These are phyloP conservation scores for Daktulosphaira vitifoliae DNA, from an alignment of 1,140 invertebrate genomes.

Conservation along the genomic window DNA sequence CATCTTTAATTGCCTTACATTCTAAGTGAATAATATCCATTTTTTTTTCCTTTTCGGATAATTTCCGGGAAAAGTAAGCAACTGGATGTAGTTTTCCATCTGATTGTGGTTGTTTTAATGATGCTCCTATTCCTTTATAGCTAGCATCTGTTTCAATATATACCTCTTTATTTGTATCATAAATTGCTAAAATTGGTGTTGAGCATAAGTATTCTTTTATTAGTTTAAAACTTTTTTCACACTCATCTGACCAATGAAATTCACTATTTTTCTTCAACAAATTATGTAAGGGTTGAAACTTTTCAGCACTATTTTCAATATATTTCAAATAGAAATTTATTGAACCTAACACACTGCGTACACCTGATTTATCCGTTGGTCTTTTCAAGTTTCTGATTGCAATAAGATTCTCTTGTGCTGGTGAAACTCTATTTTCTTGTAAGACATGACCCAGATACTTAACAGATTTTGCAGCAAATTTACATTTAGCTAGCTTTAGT, in stretches of 20 bases:
- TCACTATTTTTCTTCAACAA: not conserved
- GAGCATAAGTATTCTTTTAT: constrained; percentile 6
- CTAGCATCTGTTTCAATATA: not conserved
- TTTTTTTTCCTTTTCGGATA: constrained; percentile 40
- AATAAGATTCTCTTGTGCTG: constrained; percentile 40
- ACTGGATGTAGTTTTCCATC: constrained; percentile 38
- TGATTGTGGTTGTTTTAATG: constrained; percentile 41
- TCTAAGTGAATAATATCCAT: constrained; percentile 42
- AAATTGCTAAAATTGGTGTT: not conserved
- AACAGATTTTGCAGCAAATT: constrained; percentile 40
- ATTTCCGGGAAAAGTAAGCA: constrained; percentile 40
- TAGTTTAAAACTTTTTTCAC: not conserved
- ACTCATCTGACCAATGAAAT: not conserved
- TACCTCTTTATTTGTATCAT: not conserved
- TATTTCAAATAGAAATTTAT: constrained; percentile 36
- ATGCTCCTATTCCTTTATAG: constrained; percentile 28
- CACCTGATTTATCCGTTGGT: too few species aligned
- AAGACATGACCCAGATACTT: constrained; percentile 42
- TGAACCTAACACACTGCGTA: too few species aligned
- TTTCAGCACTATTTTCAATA: constrained; percentile 30
- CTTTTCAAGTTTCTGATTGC: too few species aligned
- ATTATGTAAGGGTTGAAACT: constrained; percentile 36
- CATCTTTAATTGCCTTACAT: constrained; percentile 44
- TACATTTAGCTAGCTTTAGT: constrained; percentile 42
- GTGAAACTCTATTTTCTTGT: constrained; percentile 39